Evolutionary conservation across 92 coral and sea anemone genomes (phyloP), one percentile per base, ranked within the genome.

Genomic region (Blastomussa wellsi): DNA sequence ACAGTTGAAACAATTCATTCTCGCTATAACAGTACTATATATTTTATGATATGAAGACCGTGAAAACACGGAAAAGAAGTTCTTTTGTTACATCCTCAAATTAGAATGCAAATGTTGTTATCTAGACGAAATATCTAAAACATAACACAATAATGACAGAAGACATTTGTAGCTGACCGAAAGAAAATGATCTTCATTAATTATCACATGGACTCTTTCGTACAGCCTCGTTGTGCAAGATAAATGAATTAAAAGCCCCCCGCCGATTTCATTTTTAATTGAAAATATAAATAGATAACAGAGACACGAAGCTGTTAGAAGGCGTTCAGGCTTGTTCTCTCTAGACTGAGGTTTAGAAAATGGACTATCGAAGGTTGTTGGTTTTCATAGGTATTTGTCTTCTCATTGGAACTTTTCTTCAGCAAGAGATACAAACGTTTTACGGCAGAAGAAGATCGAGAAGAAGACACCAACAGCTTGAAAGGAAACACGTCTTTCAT

Each of bases 71-170:
- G 75, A 70, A 70, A 47, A 20, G 5, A 28, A 19, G 20, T 70
- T 16, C n/a, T 10, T 37, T 70, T 70, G 41, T 15, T 26, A 68
- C 42, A 70, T 20, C 8, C 19, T 37, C 12, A 20, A 70, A 70
- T 70, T 35, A 19, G 75, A 10, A 36, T 70, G 41, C 75, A 70
- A 33, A 33, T 70, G 20, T 1, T 22, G 3, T 38, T 70, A 70
- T 70, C 75, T 70, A 35, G 75, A 70, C 75, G 47, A 22, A 70
- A 38, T 16, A 70, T 70, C 75, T 19, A 26, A 28, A 62, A 62
- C 64, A 62, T 10, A 62, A 62, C 68, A 14, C 31, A 4, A 4
- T 70, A 20, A 33, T 70, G 75, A 37, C 75, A 70, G 75, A 33
- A 11, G 28, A 13, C 75, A 20, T 47, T 38, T 70, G 75, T 70